Percentiles rank a stretch among this genome's conserved stretches.
Conservation (phyloP, 2,113 vertebrate species). For the Mesitornis unicolor region DNA sequence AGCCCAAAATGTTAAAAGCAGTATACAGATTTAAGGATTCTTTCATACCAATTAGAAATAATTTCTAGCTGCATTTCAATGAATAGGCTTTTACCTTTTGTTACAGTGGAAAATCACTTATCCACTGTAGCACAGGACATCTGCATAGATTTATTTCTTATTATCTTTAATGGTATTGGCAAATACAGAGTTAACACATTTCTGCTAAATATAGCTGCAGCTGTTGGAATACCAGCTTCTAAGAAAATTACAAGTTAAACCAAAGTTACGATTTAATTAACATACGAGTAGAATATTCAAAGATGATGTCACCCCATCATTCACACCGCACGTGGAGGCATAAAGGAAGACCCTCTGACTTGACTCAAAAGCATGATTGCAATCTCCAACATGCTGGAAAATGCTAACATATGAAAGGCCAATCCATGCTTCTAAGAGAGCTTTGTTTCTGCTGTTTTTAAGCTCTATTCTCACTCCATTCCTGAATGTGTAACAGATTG, state of each 20-base stretch:
- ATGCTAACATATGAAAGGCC: not conserved
- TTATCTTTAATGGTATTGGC: conserved; percentile 44
- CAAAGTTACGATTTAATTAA: conserved; percentile 16
- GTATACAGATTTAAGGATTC: conserved; percentile 57
- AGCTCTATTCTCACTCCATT: not conserved
- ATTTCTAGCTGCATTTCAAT: conserved; percentile 63
- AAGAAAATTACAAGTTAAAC: not conserved
- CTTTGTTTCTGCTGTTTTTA: not conserved
- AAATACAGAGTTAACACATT: conserved; percentile 56
- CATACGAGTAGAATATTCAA: not conserved
- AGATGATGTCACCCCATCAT: not conserved
- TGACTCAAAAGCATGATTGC: not conserved
- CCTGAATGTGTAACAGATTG: not conserved
- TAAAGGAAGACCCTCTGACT: not conserved
- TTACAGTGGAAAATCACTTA: conserved; percentile 57
- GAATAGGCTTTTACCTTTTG: conserved; percentile 71
- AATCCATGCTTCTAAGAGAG: not conserved
- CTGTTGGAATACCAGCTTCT: not conserved
- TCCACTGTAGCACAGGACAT: not conserved
- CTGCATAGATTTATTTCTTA: conserved; percentile 44
- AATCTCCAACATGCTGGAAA: not conserved
- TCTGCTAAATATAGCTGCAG: not conserved
- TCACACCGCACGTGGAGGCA: not conserved
- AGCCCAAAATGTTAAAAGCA: conserved; percentile 67
- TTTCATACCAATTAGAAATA: conserved; percentile 64